These are phyloP conservation scores for Drosophila trapezifrons DNA, from an alignment of 1,140 invertebrate species.

Conservation along the genomic window DNA sequence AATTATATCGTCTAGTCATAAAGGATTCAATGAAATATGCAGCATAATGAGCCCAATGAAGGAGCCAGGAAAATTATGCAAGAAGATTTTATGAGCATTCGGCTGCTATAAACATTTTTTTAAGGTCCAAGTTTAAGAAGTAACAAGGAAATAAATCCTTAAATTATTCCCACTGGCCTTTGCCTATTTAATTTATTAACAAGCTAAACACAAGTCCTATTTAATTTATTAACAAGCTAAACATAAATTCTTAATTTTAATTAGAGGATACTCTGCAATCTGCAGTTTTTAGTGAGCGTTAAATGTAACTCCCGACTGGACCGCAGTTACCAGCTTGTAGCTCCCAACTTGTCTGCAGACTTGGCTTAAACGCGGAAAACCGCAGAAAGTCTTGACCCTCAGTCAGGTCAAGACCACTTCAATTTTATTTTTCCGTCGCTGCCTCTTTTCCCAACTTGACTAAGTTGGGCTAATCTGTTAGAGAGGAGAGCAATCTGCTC, in stretches of 20 bases:
- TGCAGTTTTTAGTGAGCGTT: not conserved
- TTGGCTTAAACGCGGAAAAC: not conserved
- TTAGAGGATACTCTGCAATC: not conserved
- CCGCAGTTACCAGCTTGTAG: not conserved
- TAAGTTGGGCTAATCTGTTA: constrained; percentile 6
- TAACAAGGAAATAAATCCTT: not conserved
- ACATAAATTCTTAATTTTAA: not conserved
- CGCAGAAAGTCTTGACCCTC: constrained; percentile 21
- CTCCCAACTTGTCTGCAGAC: not conserved
- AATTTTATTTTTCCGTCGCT: constrained; percentile 5
- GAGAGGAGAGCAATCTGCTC: constrained; percentile 7
- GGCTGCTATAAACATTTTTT: constrained; percentile 1
- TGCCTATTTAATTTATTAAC: not conserved
- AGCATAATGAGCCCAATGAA: constrained; percentile 6
- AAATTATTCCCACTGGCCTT: not conserved
- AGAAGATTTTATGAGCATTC: not conserved
- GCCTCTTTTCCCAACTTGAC: not conserved
- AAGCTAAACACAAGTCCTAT: too few relatives aligned
- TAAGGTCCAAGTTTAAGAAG: constrained; percentile 4
- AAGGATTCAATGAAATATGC: constrained; percentile 19
- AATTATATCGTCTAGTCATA: constrained; percentile 14
- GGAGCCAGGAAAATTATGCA: not conserved
- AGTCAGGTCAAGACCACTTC: constrained; percentile 3
- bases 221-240: too few relatives aligned
- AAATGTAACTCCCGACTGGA: not conserved